Percentiles rank a stretch among this genome's conserved stretches.
These are phyloP conservation scores for Monochamus saltuarius DNA, from an alignment of 1,140 invertebrate genomes.

Conservation along the genomic window DNA sequence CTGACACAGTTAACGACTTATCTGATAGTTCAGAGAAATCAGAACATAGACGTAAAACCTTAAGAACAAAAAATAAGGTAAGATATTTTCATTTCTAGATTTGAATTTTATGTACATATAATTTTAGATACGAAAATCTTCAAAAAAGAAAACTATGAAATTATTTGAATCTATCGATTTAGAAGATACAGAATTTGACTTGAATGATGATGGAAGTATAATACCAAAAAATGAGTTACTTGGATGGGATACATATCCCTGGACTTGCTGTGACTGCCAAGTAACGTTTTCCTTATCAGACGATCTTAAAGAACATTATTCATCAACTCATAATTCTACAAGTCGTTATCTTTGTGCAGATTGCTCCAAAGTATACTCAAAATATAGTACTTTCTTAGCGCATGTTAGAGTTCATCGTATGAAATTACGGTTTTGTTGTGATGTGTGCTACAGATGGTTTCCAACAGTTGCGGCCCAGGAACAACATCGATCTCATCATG, in stretches of 20 bases:
- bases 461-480: conserved; percentile 52
- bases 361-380: conserved; percentile 61
- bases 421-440: conserved; percentile 58
- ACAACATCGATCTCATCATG: conserved; percentile 56
- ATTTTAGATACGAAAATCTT: conserved; percentile 16
- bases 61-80: conserved; percentile 16
- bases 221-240: conserved; percentile 40
- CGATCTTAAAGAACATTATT: conserved; percentile 57
- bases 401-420: conserved; percentile 58
- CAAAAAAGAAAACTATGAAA: conserved; percentile 7
- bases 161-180: conserved; percentile 12
- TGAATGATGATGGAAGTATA: conserved; percentile 46
- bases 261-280: conserved; percentile 60
- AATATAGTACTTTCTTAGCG: conserved; percentile 60
- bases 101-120: conserved; percentile 8
- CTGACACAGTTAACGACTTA: neutral
- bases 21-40: conserved; percentile 7
- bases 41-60: conserved; percentile 10
- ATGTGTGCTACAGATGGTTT: conserved; percentile 60
- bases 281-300: conserved; percentile 55
- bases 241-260: conserved; percentile 56
- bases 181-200: conserved; percentile 38
- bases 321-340: conserved; percentile 56
- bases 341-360: conserved; percentile 60
- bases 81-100: neutral